phyloP scores from a whole-genome alignment of 2,888 invertebrate species.

The Pterostichus niger region DNA sequence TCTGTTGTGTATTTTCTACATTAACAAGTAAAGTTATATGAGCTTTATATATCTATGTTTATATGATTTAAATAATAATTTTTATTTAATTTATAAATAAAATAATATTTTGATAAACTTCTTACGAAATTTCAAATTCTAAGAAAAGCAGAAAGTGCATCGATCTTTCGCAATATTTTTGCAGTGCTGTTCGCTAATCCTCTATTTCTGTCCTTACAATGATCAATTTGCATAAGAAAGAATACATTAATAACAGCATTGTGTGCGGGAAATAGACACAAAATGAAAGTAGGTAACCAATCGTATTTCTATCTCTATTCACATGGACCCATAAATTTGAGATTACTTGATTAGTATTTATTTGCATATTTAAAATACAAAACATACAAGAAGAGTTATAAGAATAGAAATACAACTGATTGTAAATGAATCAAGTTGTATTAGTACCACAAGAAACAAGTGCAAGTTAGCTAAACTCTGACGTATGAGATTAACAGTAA shows the following conservation, averaged over 20 bases:
- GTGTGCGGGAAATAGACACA: background rate
- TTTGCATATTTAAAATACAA: background rate
- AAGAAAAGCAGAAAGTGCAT: background rate
- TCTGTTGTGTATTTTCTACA: too few relatives aligned
- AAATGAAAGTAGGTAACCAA: constrained; percentile 6
- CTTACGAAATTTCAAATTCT: too few relatives aligned
- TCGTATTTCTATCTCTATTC: constrained; percentile 14
- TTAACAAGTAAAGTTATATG: too few relatives aligned
- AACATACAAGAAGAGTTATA: background rate
- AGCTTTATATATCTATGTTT: too few relatives aligned
- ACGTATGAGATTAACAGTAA: constrained; percentile 1
- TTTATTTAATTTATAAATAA: too few relatives aligned
- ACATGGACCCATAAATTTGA: constrained; percentile 6
- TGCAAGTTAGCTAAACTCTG: background rate
- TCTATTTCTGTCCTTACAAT: constrained; percentile 1
- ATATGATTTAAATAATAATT: too few relatives aligned
- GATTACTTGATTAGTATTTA: constrained; percentile 38
- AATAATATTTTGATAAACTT: too few relatives aligned
- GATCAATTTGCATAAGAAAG: constrained; percentile 24
- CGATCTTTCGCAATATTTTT: constrained; percentile 1
- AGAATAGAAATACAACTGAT: background rate
- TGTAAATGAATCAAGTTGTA: constrained; percentile 7
- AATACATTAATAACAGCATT: constrained; percentile 31
- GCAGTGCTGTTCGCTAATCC: constrained; percentile 13
- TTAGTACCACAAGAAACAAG: background rate